phyloP scores from a whole-genome alignment of 1,140 invertebrate genomes.

The Planococcus citri region DNA sequence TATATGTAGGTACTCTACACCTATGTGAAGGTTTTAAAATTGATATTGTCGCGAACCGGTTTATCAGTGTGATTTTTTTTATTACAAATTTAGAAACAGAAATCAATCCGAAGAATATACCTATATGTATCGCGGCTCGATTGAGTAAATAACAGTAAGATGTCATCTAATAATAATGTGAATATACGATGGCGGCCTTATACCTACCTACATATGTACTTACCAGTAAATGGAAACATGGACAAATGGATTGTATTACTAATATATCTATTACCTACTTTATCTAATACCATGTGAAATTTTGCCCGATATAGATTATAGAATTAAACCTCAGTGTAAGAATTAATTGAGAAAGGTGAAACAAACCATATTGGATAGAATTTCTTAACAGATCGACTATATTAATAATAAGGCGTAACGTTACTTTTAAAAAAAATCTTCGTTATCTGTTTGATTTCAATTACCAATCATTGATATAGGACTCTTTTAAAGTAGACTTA shows the following conservation, averaged over 20 bases:
- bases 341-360: conserved; percentile 7
- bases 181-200: neutral
- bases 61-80: neutral
- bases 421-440: neutral
- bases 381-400: neutral
- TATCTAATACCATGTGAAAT: conserved; percentile 4
- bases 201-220: no score
- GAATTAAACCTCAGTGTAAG: neutral
- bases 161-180: neutral
- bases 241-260: neutral
- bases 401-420: neutral
- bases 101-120: neutral
- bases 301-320: neutral
- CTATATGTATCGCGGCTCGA: no score
- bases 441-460: neutral
- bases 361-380: neutral
- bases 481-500: neutral
- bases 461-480: neutral
- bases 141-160: conserved; percentile 3
- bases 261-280: conserved; percentile 8
- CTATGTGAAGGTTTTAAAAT: neutral
- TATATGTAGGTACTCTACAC: no score
- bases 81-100: neutral
- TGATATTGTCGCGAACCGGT: neutral
- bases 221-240: neutral